These are phyloP conservation scores for Miichthys miiuy DNA, from an alignment of 2,797 vertebrate genomes.

Conservation along the genomic window DNA sequence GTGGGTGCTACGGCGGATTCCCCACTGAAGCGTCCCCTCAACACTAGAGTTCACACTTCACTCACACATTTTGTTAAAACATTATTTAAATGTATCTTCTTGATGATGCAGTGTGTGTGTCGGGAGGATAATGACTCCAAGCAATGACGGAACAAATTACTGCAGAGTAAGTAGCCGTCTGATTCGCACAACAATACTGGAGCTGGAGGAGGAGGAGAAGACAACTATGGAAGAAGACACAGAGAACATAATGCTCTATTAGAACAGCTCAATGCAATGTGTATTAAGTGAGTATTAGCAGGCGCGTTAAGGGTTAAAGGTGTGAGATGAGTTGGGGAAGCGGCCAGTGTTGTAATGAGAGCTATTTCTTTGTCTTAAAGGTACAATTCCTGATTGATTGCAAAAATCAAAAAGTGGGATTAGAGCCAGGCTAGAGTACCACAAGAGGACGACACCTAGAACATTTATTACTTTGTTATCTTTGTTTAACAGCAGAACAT, in stretches of 20 bases:
- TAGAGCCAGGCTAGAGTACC: background rate
- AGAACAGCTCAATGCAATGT: background rate
- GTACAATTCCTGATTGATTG: background rate
- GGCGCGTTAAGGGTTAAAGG: background rate
- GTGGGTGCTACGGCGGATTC: no score
- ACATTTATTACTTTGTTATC: background rate
- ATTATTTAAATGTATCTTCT: no score
- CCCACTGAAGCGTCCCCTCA: no score
- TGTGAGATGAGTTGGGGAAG: no score
- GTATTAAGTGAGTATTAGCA: background rate
- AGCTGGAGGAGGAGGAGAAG: background rate
- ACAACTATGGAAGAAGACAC: background rate
- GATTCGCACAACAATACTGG: background rate
- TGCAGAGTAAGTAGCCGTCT: constrained; percentile 5
- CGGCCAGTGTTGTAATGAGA: background rate
- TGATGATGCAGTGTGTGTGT: background rate
- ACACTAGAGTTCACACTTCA: no score
- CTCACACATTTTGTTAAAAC: no score
- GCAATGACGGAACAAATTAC: background rate
- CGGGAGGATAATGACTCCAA: constrained; percentile 23
- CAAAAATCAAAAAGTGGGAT: background rate
- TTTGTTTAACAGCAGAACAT: background rate
- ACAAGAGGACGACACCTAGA: background rate
- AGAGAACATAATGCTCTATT: background rate
- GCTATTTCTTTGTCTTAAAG: background rate